Evolutionary conservation across 2,113 vertebrate species (phyloP).

Genomic region (Mesocricetus auratus): DNA sequence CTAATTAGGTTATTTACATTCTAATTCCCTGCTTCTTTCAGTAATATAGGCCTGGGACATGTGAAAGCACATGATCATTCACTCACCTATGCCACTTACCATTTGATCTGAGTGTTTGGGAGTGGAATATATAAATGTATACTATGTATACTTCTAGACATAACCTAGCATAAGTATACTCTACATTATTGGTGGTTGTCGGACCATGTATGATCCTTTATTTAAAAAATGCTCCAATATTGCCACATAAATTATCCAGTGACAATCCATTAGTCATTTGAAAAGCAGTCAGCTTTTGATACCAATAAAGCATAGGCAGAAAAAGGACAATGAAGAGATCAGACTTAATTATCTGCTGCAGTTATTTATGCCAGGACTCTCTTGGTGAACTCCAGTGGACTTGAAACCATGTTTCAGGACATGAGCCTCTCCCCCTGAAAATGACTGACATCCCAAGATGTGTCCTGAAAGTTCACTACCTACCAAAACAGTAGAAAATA

Average conservation of each 20-base stretch:
- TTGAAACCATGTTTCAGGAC: background rate
- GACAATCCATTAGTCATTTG: background rate
- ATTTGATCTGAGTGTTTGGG: background rate
- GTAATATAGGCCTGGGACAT: background rate
- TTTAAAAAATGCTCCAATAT: background rate
- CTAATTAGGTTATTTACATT: background rate
- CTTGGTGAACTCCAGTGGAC: slow-evolving; percentile 1
- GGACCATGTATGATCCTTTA: background rate
- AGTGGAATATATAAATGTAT: background rate
- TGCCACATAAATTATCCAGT: background rate
- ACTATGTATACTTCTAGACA: background rate
- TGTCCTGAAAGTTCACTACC: background rate
- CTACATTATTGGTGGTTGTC: background rate
- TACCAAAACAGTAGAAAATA: slow-evolving; percentile 25
- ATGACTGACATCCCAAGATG: background rate
- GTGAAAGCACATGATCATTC: background rate
- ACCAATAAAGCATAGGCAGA: background rate
- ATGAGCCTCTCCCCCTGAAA: slow-evolving; percentile 31
- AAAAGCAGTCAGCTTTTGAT: slow-evolving; percentile 45
- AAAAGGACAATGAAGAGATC: background rate
- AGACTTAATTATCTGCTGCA: background rate
- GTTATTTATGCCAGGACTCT: background rate
- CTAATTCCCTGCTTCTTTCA: background rate
- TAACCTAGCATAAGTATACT: background rate
- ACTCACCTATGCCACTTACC: background rate